phyloP scores from a whole-genome alignment of 2,113 vertebrate species.

The Egretta garzetta region DNA sequence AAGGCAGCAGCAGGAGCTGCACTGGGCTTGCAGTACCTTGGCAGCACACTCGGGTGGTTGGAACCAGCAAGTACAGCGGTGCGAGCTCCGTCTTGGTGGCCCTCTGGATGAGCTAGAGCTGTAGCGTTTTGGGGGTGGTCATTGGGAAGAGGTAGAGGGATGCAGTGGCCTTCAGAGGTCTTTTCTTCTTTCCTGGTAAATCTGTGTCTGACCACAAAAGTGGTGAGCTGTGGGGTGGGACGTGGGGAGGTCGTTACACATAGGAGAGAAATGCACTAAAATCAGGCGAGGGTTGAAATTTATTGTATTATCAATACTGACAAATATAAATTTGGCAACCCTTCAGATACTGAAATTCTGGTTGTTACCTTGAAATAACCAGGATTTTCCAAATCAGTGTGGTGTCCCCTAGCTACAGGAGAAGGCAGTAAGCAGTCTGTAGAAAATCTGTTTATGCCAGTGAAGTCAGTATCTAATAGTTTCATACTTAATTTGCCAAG shows the following conservation, averaged over 20 bases:
- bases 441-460: background rate
- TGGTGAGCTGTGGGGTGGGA: background rate
- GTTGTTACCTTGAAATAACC: background rate
- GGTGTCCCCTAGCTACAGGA: background rate
- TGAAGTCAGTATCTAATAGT: background rate
- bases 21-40: background rate
- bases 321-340: background rate
- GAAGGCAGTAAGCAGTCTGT: background rate
- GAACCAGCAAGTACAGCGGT: rapidly evolving
- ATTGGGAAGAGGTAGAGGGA: background rate
- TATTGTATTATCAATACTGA: background rate
- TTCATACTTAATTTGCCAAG: background rate
- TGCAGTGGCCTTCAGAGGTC: background rate
- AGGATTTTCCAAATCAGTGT: background rate
- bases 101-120: background rate
- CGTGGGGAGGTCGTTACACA: background rate
- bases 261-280: background rate
- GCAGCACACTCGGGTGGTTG: rapidly evolving
- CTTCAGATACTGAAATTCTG: background rate
- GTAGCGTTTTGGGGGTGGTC: background rate
- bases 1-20: background rate
- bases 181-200: background rate
- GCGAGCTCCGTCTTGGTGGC: rapidly evolving
- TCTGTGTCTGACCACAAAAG: background rate
- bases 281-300: background rate